These are phyloP conservation scores for Ibycter americanus DNA, from an alignment of 2,797 vertebrate species.

Conservation along the genomic window DNA sequence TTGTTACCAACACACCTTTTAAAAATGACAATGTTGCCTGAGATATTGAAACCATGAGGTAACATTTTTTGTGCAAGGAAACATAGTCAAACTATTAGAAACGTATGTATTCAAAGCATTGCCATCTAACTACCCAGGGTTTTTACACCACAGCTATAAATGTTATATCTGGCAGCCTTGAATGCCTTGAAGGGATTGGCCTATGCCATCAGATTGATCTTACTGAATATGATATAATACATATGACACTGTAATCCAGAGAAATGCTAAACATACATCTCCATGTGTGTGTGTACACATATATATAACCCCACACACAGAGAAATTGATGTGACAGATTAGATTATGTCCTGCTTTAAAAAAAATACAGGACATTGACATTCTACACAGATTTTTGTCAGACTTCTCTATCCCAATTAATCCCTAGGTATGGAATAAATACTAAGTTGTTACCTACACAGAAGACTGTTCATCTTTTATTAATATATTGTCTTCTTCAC, in stretches of 20 bases:
- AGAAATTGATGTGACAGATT: not conserved
- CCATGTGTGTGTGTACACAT: rapidly evolving
- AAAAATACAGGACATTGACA: not conserved
- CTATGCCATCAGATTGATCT: not conserved
- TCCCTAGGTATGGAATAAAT: not conserved
- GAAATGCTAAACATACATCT: not conserved
- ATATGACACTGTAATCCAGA: not conserved
- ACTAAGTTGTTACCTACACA: not conserved
- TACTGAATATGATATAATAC: not conserved
- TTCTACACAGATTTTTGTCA: not conserved
- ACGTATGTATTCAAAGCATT: not conserved
- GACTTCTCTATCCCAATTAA: not conserved
- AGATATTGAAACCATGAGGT: not conserved
- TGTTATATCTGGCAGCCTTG: not conserved
- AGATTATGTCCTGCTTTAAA: not conserved
- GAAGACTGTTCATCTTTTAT: not conserved
- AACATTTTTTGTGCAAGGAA: not conserved
- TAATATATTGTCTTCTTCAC: not conserved
- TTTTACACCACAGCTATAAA: not conserved
- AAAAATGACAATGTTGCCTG: not conserved
- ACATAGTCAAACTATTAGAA: not conserved
- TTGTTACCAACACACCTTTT: not conserved
- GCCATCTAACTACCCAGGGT: rapidly evolving
- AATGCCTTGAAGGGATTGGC: not conserved
- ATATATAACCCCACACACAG: not conserved